Conservation (phyloP, 2,888 invertebrate species). For the Troilus luridus region DNA sequence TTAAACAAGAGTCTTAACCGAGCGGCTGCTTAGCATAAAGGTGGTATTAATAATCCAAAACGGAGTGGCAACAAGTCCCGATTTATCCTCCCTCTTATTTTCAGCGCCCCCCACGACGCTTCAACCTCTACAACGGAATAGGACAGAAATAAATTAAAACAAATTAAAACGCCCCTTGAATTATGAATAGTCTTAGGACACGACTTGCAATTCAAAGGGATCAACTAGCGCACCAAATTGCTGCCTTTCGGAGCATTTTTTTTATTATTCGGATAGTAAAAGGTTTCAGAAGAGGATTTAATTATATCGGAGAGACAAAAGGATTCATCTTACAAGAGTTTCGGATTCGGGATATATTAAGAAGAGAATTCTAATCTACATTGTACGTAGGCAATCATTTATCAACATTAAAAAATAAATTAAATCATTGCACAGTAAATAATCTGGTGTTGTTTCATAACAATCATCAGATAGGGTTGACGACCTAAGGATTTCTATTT, state of each 20-base stretch:
- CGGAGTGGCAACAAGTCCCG: conserved; percentile 37
- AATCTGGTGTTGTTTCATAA: no score
- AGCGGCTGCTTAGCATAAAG: background rate
- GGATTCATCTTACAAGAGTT: background rate
- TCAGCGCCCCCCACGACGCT: background rate
- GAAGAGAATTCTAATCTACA: no score
- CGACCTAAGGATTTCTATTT: no score
- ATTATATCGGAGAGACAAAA: background rate
- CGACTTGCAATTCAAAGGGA: conserved; percentile 28
- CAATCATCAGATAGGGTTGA: no score
- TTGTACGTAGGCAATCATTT: no score
- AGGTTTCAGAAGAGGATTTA: background rate
- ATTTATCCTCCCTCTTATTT: conserved; percentile 26
- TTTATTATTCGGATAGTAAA: background rate
- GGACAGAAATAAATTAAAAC: conserved; percentile 47
- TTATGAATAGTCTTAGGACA: background rate
- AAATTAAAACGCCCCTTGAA: conserved; percentile 36
- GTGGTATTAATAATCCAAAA: conserved; percentile 2
- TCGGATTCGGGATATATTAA: no score
- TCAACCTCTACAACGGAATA: background rate
- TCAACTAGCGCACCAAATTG: background rate
- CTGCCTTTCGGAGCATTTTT: background rate
- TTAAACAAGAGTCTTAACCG: background rate
- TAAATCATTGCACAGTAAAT: no score
- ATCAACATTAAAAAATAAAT: background rate